These are phyloP conservation scores for Trichopria drosophilae DNA, from an alignment of 2,888 invertebrate genomes.

Conservation along the genomic window DNA sequence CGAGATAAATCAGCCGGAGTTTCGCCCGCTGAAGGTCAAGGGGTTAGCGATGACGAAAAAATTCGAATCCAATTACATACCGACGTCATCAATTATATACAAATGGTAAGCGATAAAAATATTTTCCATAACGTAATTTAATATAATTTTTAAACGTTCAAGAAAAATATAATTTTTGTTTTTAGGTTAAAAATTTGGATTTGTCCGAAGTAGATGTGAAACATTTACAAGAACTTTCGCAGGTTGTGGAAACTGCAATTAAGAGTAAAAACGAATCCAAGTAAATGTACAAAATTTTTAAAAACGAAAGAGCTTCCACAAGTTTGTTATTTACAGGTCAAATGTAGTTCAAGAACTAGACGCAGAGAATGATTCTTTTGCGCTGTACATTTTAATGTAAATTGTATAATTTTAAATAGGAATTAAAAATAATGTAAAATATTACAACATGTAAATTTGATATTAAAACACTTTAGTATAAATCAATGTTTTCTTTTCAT, in stretches of 20 bases:
- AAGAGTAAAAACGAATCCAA: slow-evolving; percentile 46
- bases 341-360: no score
- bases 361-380: no score
- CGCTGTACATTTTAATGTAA: no score
- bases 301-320: slow-evolving; percentile 4
- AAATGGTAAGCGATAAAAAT: slow-evolving; percentile 61
- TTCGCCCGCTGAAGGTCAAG: slow-evolving; percentile 61
- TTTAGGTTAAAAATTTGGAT: slow-evolving; percentile 62
- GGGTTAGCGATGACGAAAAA: slow-evolving; percentile 89
- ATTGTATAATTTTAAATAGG: no score
- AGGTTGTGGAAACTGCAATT: slow-evolving; percentile 67
- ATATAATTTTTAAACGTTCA: slow-evolving; percentile 4
- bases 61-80: slow-evolving; percentile 87
- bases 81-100: slow-evolving; percentile 78
- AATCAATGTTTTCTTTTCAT: no score
- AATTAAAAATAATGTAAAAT: no score
- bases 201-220: slow-evolving; percentile 64
- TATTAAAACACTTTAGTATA: no score
- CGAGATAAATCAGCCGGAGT: slow-evolving; percentile 64
- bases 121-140: no score
- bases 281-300: slow-evolving; percentile 12
- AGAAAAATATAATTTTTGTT: slow-evolving; percentile 25
- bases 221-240: slow-evolving; percentile 65
- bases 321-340: slow-evolving; percentile 7
- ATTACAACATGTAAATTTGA: no score